Base-by-base conservation (phyloP, 2,888 invertebrate species). In the Polydesmus complanatus region DNA sequence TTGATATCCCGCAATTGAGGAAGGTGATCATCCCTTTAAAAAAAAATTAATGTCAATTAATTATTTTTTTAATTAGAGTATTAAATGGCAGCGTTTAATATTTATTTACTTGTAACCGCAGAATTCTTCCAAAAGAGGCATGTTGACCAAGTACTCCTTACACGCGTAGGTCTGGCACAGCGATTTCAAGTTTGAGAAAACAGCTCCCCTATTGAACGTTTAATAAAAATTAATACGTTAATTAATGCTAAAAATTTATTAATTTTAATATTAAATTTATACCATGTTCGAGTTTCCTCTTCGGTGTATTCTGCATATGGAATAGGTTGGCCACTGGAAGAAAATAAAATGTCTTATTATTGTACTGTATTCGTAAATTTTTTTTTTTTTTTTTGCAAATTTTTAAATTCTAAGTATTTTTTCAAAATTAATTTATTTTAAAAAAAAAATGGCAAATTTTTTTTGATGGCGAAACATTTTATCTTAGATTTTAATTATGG, bases 251-350 rank as follows among this genome's bases (percentile, higher is more conserved):
- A 8, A 37, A 37, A 37, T 37, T 19, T 5, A 27, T 37, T 37
- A 37, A 37, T 37, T 37, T 37, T 37, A 37, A 37, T 37, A 14
- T 5, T 14, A 37, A 37, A 8, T 37, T 8, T 37, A 8, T 78
- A 93, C 95, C 95, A 97, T 18, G 96, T 96, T 75, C 83, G 86
- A 55, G 92, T 84, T 79, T 97, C 97, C 67, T 88, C 86, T 2
- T 83, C 78, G 0, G 92, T 93, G 71, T 98, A 98, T 69, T 94
- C 86, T 11, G 96, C 85, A 69, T 85, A 83, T 0, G 95, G 94
- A 66, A 98, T 97, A 0, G 88, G 82, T 66, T 92, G 86, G 0
- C 96, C 96, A 70, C 96, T 97, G 51, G 52, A 23, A n/a, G 14
- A 37, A 37, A 37, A 37, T 37, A 37, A 14, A 37, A 8, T 37